Evolutionary conservation across 2,888 invertebrate genomes (phyloP).

Genomic region (Resseliella maxima): DNA sequence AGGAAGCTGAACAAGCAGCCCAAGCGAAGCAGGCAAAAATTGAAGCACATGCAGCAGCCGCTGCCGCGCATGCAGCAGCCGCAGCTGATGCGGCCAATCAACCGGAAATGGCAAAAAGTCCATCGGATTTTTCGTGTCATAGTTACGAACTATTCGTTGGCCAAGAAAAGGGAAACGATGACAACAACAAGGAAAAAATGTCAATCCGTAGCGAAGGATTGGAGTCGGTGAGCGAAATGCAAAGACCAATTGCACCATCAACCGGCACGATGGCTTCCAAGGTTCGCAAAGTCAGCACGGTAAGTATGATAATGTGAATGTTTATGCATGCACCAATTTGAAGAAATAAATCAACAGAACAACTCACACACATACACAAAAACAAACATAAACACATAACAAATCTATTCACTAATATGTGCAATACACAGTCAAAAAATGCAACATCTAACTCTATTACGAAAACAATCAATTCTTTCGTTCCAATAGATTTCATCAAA

Average conservation of each 20-base stretch:
- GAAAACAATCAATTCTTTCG: not conserved
- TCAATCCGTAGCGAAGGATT: constrained; percentile 89
- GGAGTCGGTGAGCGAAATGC: constrained; percentile 89
- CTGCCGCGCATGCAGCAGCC: constrained; percentile 72
- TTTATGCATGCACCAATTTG: constrained; percentile 58
- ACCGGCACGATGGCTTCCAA: constrained; percentile 70
- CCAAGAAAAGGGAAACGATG: constrained; percentile 89
- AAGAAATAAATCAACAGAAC: not conserved
- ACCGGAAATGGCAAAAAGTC: constrained; percentile 84
- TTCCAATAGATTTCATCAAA: not conserved
- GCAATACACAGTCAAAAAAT: not conserved
- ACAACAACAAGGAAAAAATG: constrained; percentile 91
- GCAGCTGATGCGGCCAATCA: constrained; percentile 63
- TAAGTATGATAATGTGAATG: constrained; percentile 72
- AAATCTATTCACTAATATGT: not conserved
- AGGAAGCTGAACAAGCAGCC: constrained; percentile 90
- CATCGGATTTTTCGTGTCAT: constrained; percentile 90
- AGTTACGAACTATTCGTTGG: constrained; percentile 93
- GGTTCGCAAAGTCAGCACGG: constrained; percentile 93
- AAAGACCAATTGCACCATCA: constrained; percentile 69
- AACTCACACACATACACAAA: not conserved
- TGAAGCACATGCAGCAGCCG: constrained; percentile 74
- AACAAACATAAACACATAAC: not conserved
- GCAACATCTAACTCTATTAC: not conserved
- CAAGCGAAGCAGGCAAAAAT: constrained; percentile 75